Evolutionary conservation across 2,888 invertebrate species (phyloP).

Genomic region (Epiblema foenella): DNA sequence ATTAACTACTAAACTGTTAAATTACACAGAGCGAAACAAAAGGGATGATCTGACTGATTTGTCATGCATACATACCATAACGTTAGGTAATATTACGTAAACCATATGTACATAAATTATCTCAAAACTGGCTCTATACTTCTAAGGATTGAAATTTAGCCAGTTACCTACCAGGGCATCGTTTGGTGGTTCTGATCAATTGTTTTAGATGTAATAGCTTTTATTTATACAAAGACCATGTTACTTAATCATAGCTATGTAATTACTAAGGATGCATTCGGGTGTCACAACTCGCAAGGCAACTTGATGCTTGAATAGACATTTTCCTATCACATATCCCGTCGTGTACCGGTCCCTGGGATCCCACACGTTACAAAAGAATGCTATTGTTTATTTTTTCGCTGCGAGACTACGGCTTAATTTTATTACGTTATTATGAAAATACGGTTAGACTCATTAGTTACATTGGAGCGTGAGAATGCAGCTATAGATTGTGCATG

Average conservation of each 20-base stretch:
- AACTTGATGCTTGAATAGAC: too few relatives aligned
- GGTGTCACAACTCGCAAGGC: background rate
- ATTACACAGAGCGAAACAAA: too few relatives aligned
- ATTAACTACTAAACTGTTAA: background rate
- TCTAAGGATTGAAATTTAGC: background rate
- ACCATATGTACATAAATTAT: background rate
- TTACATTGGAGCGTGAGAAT: too few relatives aligned
- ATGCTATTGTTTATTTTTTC: too few relatives aligned
- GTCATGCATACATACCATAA: background rate
- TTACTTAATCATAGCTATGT: constrained; percentile 69
- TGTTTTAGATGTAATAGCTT: constrained; percentile 45
- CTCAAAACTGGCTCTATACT: background rate
- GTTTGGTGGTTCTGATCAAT: constrained; percentile 30
- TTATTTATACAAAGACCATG: constrained; percentile 56
- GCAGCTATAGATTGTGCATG: too few relatives aligned
- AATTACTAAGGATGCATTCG: constrained; percentile 46
- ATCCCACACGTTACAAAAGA: too few relatives aligned
- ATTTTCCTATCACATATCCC: too few relatives aligned
- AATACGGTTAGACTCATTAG: too few relatives aligned
- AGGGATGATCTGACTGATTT: background rate
- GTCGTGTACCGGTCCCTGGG: too few relatives aligned
- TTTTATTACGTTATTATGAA: too few relatives aligned
- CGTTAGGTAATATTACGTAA: background rate
- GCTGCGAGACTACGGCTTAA: too few relatives aligned
- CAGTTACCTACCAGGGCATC: constrained; percentile 18